Conservation (phyloP, 2,113 vertebrate species). For the Grammomys dolichurus region DNA sequence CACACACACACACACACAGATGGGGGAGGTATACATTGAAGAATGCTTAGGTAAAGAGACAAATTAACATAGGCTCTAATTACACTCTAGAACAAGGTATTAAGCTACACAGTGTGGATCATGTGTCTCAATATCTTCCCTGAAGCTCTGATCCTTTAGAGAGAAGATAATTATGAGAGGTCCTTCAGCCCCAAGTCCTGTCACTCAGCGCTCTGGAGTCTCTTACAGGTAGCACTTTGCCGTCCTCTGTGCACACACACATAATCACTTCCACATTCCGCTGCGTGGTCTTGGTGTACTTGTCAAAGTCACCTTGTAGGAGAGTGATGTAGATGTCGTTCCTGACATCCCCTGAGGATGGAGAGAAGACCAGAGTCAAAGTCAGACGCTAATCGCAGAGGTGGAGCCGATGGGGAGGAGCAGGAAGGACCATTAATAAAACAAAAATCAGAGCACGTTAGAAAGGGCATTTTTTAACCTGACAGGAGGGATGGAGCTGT, state of each 20-base stretch:
- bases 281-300: conserved; percentile 98
- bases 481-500: not conserved
- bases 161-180: not conserved
- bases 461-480: not conserved
- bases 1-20: not conserved
- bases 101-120: not conserved
- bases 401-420: not conserved
- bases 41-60: not conserved
- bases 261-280: conserved; percentile 98
- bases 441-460: conserved; percentile 14
- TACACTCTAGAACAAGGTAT: not conserved
- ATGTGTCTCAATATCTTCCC: not conserved
- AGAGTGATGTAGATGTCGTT: conserved; percentile 99
- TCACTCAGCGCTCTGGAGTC: not conserved
- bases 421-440: not conserved
- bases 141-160: not conserved
- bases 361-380: conserved; percentile 66
- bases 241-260: conserved; percentile 97
- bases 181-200: not conserved
- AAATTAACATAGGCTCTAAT: not conserved
- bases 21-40: not conserved
- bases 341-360: conserved; percentile 92
- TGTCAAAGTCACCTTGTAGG: conserved; percentile 96
- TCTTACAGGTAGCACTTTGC: conserved; percentile 94
- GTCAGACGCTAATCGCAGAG: not conserved